phyloP scores from a whole-genome alignment of 2,113 vertebrate genomes.

The Paralichthys olivaceus region DNA sequence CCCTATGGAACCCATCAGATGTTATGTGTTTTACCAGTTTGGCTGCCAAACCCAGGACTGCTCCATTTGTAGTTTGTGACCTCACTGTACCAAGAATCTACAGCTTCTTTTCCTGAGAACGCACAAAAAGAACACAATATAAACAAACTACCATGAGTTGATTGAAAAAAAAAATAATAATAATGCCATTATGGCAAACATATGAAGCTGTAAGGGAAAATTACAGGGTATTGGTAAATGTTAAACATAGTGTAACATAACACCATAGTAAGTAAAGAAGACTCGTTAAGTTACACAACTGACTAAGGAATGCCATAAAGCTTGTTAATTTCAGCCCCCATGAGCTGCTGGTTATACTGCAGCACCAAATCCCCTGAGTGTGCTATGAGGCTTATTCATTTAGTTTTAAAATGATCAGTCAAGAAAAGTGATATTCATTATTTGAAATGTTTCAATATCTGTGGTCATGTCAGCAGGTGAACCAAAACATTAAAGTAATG shows the following conservation, averaged over 20 bases:
- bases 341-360: neutral
- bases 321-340: neutral
- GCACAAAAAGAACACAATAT: neutral
- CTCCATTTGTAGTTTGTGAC: constrained; percentile 72
- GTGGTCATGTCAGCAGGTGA: neutral
- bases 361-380: neutral
- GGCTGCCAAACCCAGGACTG: constrained; percentile 16
- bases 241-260: neutral
- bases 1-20: no score
- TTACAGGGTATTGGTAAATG: neutral
- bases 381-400: neutral
- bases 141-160: neutral
- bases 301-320: no score
- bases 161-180: neutral
- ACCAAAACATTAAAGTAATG: neutral
- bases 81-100: constrained; percentile 75
- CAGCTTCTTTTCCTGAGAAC: constrained; percentile 69
- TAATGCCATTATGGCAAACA: neutral
- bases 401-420: neutral
- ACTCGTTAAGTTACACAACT: neutral
- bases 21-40: constrained; percentile 58
- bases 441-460: neutral
- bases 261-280: neutral
- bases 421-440: neutral
- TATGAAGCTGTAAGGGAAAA: neutral